A percentile compares a stretch with the other conserved stretches of the same genome.
Evolutionary conservation across 2,113 vertebrate genomes (phyloP).

Genomic region (Macquaria australasica): DNA sequence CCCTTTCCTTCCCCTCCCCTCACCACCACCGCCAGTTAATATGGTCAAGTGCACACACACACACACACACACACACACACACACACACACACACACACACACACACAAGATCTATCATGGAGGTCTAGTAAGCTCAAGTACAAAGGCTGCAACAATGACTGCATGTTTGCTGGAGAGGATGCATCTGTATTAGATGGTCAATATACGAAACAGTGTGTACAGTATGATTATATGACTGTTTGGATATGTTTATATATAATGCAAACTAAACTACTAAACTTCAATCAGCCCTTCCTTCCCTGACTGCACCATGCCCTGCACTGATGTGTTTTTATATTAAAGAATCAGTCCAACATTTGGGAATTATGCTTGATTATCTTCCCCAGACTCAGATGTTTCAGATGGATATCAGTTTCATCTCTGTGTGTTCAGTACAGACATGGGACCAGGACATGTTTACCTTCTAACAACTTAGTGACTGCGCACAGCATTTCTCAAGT

Average conservation of each 20-base stretch:
- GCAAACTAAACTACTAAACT: background rate
- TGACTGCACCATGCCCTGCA: background rate
- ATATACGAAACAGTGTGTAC: background rate
- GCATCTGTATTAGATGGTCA: background rate
- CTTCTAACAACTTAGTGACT: background rate
- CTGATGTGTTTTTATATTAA: background rate
- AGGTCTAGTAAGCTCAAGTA: background rate
- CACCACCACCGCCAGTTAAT: constrained; percentile 46
- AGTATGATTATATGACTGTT: background rate
- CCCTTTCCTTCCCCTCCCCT: constrained; percentile 33
- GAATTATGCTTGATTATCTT: background rate
- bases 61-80: constrained; percentile 13
- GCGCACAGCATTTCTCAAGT: too few species aligned
- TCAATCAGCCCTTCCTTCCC: background rate
- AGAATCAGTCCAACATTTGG: background rate
- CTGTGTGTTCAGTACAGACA: background rate
- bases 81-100: constrained; percentile 11
- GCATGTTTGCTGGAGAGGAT: background rate
- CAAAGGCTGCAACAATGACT: background rate
- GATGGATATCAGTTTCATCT: background rate
- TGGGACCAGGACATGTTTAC: background rate
- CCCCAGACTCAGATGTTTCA: background rate
- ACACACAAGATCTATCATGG: background rate
- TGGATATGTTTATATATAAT: background rate
- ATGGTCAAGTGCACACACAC: constrained; percentile 27